These are phyloP conservation scores for Mustela lutreola DNA, from an alignment of 2,113 vertebrate genomes.

Conservation along the genomic window DNA sequence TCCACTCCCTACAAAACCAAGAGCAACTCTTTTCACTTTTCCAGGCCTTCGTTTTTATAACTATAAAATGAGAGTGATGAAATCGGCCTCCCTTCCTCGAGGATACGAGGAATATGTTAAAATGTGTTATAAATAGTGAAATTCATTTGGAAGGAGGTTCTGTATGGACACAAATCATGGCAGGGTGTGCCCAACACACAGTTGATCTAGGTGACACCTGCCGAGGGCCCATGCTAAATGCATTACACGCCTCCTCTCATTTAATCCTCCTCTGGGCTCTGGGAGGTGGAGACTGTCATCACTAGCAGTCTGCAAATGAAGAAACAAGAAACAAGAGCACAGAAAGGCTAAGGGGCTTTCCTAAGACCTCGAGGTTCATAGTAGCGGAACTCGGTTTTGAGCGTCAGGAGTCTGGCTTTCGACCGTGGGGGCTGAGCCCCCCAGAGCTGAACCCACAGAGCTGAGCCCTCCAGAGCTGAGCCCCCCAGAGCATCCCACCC, in stretches of 20 bases:
- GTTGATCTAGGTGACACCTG: neutral
- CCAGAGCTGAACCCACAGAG: too few relatives aligned
- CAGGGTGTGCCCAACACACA: neutral
- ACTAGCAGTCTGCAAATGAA: neutral
- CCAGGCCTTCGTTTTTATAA: neutral
- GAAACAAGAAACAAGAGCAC: neutral
- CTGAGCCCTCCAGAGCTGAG: too few relatives aligned
- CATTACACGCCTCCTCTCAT: fast-evolving
- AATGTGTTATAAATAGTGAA: neutral
- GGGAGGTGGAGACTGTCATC: neutral
- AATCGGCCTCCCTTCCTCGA: neutral
- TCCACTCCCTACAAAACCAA: neutral
- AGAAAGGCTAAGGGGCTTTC: neutral
- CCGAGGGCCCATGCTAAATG: neutral
- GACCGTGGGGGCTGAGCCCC: neutral
- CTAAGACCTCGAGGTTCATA: neutral
- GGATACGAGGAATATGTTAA: neutral
- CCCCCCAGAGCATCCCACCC: neutral
- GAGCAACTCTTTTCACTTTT: neutral
- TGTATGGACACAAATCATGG: neutral
- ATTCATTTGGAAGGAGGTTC: neutral
- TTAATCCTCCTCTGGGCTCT: neutral
- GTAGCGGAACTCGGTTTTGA: neutral
- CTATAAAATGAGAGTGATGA: neutral
- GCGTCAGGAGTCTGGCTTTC: neutral